Evolutionary conservation across 2,888 invertebrate genomes (phyloP), one percentile per base, ranked within the genome.

Genomic region (Eulithis prunata): DNA sequence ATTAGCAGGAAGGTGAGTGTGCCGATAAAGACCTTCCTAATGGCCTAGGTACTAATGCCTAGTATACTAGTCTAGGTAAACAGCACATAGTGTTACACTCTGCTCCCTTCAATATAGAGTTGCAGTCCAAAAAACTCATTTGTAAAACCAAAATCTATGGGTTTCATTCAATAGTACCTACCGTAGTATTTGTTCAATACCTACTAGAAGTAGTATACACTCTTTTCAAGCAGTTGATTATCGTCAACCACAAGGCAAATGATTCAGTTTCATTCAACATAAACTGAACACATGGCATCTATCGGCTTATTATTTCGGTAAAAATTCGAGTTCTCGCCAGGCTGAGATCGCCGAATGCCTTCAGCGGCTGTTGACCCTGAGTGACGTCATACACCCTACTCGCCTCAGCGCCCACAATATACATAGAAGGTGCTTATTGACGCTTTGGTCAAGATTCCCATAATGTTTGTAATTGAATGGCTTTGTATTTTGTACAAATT

Each of bases 291-390:
- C 49, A 49, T 41, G 12, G 38, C 38, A 51, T 56, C 8, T 54
- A 32, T 38, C 41, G 1, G 4, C 49, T 60, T 57, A 57, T 58
- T 57, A 60, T 67, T 67, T 56, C 28, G 63, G 53, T 32, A 54
- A 45, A 51, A 54, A 54, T 49, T 75, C 71, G 74, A 73, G 76
- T 78, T 76, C 71, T 72, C 68, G 73, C 70, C 72, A 60, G 71
- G 72, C 57, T 58, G 61, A 73, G 72, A 71, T 72, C 75, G 66
- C 71, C 68, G 68, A 74, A 72, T 74, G 69, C 64, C 69, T 63
- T 70, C 71, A 61, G 72, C 62, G 83, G 83, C 71, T 82, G 77
- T 82, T 86, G 85, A 85, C 86, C 85, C 83, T 86, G 85, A 73
- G 64, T 82, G 79, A 82, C 84, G 83, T 79, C 81, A 78, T 56